Conservation (phyloP, 2,888 invertebrate species). For the Thelaira solivaga region DNA sequence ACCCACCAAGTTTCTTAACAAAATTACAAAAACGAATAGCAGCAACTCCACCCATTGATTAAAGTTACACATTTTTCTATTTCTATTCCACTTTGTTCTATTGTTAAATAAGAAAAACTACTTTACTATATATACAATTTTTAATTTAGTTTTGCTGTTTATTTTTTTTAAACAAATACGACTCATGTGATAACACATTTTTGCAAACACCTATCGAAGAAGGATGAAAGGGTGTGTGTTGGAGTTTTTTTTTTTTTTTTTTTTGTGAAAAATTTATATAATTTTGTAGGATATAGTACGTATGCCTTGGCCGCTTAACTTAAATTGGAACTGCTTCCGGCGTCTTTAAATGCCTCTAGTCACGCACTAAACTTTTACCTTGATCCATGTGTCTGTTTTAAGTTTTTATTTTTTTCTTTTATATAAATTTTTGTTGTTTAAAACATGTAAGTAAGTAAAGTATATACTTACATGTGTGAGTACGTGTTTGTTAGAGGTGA, state of each 20-base stretch:
- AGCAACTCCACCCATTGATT: slow-evolving; percentile 33
- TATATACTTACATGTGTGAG: too few relatives aligned
- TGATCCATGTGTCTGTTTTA: slow-evolving; percentile 63
- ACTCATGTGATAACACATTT: not conserved
- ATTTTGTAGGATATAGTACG: not conserved
- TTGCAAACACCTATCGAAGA: not conserved
- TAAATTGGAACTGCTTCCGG: slow-evolving; percentile 77
- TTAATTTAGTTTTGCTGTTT: slow-evolving; percentile 9
- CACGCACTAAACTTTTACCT: slow-evolving; percentile 73
- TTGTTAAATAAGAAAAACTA: slow-evolving; percentile 15
- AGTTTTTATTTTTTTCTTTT: not conserved
- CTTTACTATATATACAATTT: not conserved
- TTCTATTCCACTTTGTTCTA: slow-evolving; percentile 6
- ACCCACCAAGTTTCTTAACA: slow-evolving; percentile 32
- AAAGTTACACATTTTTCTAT: slow-evolving; percentile 26
- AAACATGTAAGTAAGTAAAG: not conserved
- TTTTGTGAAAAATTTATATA: slow-evolving; percentile 14
- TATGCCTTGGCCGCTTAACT: slow-evolving; percentile 68
- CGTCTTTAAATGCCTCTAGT: slow-evolving; percentile 75
- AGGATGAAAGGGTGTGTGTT: not conserved
- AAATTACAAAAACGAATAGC: slow-evolving; percentile 38
- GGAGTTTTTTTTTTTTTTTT: not conserved
- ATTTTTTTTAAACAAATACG: not conserved
- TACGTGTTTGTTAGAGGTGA: slow-evolving; percentile 48
- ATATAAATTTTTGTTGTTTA: not conserved